A percentile compares a stretch with the other conserved stretches of the same genome.
phyloP scores from a whole-genome alignment of 2,113 vertebrate species.

The Dipodomys spectabilis region DNA sequence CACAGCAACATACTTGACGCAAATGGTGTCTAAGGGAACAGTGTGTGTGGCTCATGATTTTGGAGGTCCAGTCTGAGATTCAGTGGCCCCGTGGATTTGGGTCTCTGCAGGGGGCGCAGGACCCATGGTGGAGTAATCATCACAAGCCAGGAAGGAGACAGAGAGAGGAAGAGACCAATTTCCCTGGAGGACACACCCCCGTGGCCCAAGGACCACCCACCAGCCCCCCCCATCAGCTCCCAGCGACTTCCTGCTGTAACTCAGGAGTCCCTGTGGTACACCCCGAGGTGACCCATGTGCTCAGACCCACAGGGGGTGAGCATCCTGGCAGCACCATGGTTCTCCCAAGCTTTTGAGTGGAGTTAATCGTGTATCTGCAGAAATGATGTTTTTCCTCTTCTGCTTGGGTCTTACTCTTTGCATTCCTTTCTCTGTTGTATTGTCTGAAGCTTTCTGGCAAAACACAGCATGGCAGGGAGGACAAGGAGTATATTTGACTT shows the following conservation, averaged over 20 bases:
- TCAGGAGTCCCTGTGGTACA: no score
- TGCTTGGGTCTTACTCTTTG: not conserved
- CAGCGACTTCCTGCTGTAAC: no score
- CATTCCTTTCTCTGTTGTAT: not conserved
- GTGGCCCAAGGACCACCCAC: not conserved
- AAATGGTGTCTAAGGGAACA: no score
- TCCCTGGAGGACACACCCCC: not conserved
- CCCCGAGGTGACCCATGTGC: no score
- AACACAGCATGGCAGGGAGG: fast-evolving
- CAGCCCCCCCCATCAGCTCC: no score
- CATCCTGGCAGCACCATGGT: fast-evolving
- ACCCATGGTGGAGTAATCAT: not conserved
- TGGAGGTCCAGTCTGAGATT: not conserved
- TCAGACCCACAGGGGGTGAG: no score
- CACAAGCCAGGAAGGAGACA: not conserved
- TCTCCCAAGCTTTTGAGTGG: not conserved
- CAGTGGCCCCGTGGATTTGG: no score
- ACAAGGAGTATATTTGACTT: not conserved
- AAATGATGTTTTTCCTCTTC: not conserved
- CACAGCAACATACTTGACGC: not conserved
- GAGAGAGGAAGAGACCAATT: not conserved
- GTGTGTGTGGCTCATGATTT: not conserved
- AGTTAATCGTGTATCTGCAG: fast-evolving
- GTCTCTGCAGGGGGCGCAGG: not conserved
- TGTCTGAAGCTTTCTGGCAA: not conserved